Evolutionary conservation across 1,140 invertebrate species (phyloP).

Genomic region (Thaumatotibia leucotreta): DNA sequence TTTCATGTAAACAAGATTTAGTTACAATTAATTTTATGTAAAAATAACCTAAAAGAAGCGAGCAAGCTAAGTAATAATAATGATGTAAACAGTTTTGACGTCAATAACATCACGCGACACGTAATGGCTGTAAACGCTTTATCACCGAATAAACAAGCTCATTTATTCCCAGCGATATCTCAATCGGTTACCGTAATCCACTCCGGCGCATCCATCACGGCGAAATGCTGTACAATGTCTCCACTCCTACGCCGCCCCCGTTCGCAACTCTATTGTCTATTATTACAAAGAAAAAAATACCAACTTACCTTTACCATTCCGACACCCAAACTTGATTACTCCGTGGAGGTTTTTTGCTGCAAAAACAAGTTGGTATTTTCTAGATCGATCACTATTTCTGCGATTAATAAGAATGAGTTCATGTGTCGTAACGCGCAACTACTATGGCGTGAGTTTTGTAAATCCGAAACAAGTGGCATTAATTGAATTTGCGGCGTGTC

Average conservation of each 20-base stretch:
- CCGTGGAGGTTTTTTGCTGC: background rate
- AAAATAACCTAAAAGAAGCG: too few relatives aligned
- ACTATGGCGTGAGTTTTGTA: conserved; percentile 2
- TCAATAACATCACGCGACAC: background rate
- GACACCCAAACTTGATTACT: background rate
- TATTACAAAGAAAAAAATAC: conserved; percentile 7
- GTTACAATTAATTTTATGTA: too few relatives aligned
- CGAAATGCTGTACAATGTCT: conserved; percentile 8
- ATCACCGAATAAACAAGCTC: background rate
- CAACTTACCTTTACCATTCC: background rate
- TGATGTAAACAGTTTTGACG: background rate
- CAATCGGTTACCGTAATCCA: conserved; percentile 1
- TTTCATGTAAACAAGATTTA: too few relatives aligned
- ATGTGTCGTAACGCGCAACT: background rate
- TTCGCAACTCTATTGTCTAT: conserved; percentile 1
- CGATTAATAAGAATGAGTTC: conserved; percentile 9
- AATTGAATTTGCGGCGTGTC: background rate
- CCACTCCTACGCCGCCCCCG: background rate
- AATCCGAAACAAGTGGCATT: background rate
- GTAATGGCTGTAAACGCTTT: background rate
- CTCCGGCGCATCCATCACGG: conserved; percentile 2
- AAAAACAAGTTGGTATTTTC: background rate
- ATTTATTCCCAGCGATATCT: background rate
- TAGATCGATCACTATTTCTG: conserved; percentile 4
- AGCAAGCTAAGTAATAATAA: too few relatives aligned